These are phyloP conservation scores for Parthenolecanium corni DNA, from an alignment of 2,888 invertebrate genomes.

Conservation along the genomic window DNA sequence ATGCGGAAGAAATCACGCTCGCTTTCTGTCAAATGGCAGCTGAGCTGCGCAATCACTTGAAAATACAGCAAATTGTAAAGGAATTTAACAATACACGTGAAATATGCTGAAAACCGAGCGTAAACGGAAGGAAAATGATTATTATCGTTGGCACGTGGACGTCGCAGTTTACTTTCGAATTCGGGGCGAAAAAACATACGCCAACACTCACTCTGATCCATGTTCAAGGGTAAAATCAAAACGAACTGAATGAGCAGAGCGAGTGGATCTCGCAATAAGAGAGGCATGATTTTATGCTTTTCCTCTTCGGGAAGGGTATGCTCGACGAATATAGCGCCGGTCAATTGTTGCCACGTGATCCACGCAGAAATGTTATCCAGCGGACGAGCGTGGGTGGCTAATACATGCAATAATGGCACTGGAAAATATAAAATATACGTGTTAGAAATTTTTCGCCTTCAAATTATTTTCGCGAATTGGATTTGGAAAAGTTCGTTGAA, in stretches of 20 bases:
- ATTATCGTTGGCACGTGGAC: neutral
- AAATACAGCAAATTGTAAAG: conserved; percentile 81
- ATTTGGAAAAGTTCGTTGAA: no score
- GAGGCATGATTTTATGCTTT: conserved; percentile 54
- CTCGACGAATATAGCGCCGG: conserved; percentile 39
- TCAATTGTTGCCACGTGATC: conserved; percentile 47
- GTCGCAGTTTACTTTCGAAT: neutral
- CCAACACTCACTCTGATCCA: conserved; percentile 66
- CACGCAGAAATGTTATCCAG: conserved; percentile 50
- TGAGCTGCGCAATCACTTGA: conserved; percentile 72
- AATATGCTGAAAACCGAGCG: conserved; percentile 44
- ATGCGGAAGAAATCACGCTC: conserved; percentile 44
- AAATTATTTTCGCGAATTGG: no score
- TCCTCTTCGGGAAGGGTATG: conserved; percentile 37
- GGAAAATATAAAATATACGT: conserved; percentile 36
- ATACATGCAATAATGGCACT: conserved; percentile 80
- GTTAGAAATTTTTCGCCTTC: no score
- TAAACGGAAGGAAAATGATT: neutral
- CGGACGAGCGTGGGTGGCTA: conserved; percentile 73
- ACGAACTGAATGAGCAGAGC: conserved; percentile 78
- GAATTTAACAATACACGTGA: conserved; percentile 73
- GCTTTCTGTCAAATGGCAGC: conserved; percentile 52
- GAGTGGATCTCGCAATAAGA: conserved; percentile 73
- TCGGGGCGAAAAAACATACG: neutral
- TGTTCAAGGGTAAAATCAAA: conserved; percentile 67